Conservation (phyloP, 2,113 vertebrate species). For the Dendropsophus ebraccatus region DNA sequence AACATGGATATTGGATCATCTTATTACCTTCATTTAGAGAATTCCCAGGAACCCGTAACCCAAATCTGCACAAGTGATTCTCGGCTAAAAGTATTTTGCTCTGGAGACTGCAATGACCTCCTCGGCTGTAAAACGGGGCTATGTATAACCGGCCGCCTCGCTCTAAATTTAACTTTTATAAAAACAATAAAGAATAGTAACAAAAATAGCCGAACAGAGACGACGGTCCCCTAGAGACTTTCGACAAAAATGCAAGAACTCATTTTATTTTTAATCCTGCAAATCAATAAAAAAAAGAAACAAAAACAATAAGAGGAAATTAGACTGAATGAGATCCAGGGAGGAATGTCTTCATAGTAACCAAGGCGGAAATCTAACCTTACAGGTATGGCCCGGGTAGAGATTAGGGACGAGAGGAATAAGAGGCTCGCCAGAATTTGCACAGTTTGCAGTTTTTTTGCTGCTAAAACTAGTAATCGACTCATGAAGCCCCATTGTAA, state of each 20-base stretch:
- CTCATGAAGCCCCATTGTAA: too few species aligned
- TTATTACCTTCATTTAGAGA: too few species aligned
- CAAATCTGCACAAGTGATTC: too few species aligned
- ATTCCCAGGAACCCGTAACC: too few species aligned
- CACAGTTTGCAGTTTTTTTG: background rate
- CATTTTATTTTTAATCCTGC: background rate
- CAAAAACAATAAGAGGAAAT: slow-evolving; percentile 34
- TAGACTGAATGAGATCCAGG: background rate
- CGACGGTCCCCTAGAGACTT: background rate
- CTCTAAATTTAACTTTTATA: slow-evolving; percentile 5
- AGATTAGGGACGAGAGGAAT: too few species aligned
- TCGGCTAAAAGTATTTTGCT: background rate
- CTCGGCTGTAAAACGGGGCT: background rate
- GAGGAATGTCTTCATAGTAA: background rate
- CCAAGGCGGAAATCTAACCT: background rate
- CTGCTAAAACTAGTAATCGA: too few species aligned
- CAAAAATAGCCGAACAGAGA: background rate
- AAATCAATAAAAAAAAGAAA: slow-evolving; percentile 31
- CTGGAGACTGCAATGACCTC: background rate
- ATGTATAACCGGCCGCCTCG: background rate
- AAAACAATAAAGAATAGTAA: slow-evolving; percentile 18
- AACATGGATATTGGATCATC: too few species aligned
- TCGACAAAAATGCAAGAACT: slow-evolving; percentile 5
- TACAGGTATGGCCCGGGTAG: background rate
- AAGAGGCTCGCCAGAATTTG: too few species aligned